Base-by-base conservation (phyloP, 2,113 vertebrate genomes). In the Cephalopholis sonnerati region DNA sequence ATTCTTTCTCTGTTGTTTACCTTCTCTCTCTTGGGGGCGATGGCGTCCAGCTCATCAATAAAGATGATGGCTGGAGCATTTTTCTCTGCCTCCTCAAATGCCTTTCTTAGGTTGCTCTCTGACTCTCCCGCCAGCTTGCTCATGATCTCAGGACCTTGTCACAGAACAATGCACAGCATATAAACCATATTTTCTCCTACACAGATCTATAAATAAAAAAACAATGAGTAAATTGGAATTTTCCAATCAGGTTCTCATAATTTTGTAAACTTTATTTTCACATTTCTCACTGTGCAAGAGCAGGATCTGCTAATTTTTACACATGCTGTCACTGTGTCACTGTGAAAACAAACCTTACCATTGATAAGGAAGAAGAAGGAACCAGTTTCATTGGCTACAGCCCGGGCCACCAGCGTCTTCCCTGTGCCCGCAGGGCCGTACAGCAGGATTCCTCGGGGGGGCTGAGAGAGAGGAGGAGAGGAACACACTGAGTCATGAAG, bases 11-110 rank as follows among this genome's bases (percentile, higher is more conserved):
- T 46, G 29, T 13, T 36, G 61, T 82, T 74, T 50, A 99, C 98
- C 96, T 99, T 99, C 91, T 99, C 98, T 95, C 98, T 97, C 82
- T 99, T 99, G 32, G 98, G 98, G 87, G 98, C 98, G 74, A 99
- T 99, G 78, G 98, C 97, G 90, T 99, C 98, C 84, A 99, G 88
- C 67, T 99, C 98, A 92, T 99, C 98, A 79, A 99, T 99, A 91
- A 99, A 99, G 91, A 99, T 99, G 79, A 99, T 99, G 25, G 98
- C 98, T 12, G 98, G 98, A 77, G 98, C 98, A 0, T 99, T 99
- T 91, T 98, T 99, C 89, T 99, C 97, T 0, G 97, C 98, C 89
- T 99, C 98, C 89, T 99, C 98, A 91, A 99, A 99, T 61, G 97
- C 98, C 93, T 99, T 99, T 58, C 98, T 96, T 87, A 99, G 92